Evolutionary conservation across 2,888 invertebrate genomes (phyloP).

Genomic region (Oasisia sp.): DNA sequence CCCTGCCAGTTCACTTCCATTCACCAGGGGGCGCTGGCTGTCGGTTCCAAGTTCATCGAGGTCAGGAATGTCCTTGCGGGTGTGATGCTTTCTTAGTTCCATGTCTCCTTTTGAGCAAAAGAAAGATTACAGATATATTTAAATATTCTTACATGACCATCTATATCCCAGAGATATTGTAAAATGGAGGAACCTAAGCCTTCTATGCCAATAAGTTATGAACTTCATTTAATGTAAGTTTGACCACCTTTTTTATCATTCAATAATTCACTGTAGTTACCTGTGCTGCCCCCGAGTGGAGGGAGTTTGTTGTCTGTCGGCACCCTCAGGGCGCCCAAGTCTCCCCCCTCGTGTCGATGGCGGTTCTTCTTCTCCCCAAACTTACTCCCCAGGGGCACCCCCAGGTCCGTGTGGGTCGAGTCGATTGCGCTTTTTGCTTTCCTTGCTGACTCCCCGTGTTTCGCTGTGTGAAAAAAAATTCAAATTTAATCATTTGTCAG

Average conservation of each 20-base stretch:
- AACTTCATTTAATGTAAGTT: too few relatives aligned
- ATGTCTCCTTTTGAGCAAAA: background rate
- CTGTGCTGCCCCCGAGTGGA: background rate
- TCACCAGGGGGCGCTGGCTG: background rate
- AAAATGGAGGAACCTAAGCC: background rate
- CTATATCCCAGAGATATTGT: too few relatives aligned
- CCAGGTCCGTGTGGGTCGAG: background rate
- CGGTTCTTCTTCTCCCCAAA: background rate
- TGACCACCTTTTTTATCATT: too few relatives aligned
- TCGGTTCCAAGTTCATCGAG: background rate
- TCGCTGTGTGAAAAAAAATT: background rate
- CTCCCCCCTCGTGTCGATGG: background rate
- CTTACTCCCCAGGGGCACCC: background rate
- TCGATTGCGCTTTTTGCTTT: background rate
- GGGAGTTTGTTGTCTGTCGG: background rate
- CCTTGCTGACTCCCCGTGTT: background rate
- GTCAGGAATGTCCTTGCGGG: background rate
- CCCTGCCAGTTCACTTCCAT: background rate
- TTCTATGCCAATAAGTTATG: background rate
- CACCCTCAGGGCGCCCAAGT: background rate
- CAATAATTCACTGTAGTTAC: background rate
- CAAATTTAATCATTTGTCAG: too few relatives aligned
- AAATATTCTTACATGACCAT: too few relatives aligned
- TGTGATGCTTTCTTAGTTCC: background rate
- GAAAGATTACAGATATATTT: background rate